Percentiles rank a stretch among this genome's conserved stretches.
Evolutionary conservation across 2,888 invertebrate genomes (phyloP).

Genomic region (Syrista parreyssii): DNA sequence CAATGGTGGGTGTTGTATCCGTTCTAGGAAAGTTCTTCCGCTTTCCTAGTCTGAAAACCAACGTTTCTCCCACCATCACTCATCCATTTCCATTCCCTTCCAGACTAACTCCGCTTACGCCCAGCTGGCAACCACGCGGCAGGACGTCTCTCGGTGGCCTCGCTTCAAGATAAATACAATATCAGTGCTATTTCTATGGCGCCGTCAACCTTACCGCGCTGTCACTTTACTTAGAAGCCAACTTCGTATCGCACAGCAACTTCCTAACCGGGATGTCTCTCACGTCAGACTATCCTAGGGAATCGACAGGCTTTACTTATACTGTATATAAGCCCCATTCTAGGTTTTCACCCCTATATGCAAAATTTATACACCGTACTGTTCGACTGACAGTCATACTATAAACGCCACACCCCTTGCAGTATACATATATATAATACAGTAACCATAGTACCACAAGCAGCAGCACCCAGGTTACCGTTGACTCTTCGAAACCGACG

Average conservation of each 20-base stretch:
- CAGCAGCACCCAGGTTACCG: neutral
- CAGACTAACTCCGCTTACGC: neutral
- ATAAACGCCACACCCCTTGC: neutral
- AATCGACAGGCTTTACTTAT: neutral
- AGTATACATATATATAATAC: neutral
- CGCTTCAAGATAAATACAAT: neutral
- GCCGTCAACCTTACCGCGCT: neutral
- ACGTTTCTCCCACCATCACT: neutral
- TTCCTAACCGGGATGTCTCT: neutral
- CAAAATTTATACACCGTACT: neutral
- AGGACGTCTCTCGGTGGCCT: neutral
- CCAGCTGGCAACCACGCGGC: neutral
- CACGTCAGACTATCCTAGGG: neutral
- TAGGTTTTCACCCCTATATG: neutral
- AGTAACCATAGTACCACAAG: neutral
- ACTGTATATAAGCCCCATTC: neutral
- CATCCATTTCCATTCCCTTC: neutral
- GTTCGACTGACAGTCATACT: neutral
- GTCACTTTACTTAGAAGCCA: neutral
- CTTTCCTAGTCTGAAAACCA: neutral
- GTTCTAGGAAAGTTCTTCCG: neutral
- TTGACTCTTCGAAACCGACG: neutral
- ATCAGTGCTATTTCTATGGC: neutral
- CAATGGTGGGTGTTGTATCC: neutral
- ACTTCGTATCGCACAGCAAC: neutral